phyloP scores from a whole-genome alignment of 2,888 invertebrate genomes.

The Rhaphigaster nebulosa region DNA sequence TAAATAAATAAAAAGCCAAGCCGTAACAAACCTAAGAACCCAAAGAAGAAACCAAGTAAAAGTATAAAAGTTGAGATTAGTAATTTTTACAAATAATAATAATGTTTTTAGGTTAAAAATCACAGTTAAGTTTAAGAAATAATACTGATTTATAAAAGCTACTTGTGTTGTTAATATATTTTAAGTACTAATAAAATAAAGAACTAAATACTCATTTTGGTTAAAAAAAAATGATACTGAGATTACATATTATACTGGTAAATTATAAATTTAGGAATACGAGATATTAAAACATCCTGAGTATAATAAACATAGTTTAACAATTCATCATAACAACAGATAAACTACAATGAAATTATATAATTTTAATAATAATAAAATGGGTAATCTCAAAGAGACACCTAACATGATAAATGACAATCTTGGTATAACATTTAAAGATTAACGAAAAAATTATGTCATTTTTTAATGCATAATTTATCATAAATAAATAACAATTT shows the following conservation, averaged over 20 bases:
- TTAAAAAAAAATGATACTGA: slow-evolving; percentile 4
- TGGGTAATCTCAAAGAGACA: neutral
- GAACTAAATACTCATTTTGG: neutral
- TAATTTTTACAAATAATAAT: slow-evolving; percentile 29
- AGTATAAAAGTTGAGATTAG: slow-evolving; percentile 33
- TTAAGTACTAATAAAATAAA: slow-evolving; percentile 18
- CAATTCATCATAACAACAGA: neutral
- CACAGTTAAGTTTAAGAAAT: slow-evolving; percentile 40
- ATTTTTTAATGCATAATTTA: neutral
- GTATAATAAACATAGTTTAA: neutral
- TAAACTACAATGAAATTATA: neutral
- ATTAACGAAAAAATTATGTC: neutral
- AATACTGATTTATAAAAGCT: slow-evolving; percentile 37
- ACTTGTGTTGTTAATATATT: neutral
- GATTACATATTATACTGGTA: neutral
- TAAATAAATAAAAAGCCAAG: slow-evolving; percentile 40
- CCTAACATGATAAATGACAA: slow-evolving; percentile 18
- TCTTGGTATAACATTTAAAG: neutral
- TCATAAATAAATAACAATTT: slow-evolving; percentile 32
- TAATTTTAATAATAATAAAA: neutral
- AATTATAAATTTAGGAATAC: neutral
- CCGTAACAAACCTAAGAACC: neutral
- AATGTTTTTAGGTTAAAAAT: slow-evolving; percentile 22
- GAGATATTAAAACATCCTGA: neutral
- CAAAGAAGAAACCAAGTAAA: neutral